Evolutionary conservation across 2,113 vertebrate species (phyloP).

Genomic region (Peromyscus leucopus): DNA sequence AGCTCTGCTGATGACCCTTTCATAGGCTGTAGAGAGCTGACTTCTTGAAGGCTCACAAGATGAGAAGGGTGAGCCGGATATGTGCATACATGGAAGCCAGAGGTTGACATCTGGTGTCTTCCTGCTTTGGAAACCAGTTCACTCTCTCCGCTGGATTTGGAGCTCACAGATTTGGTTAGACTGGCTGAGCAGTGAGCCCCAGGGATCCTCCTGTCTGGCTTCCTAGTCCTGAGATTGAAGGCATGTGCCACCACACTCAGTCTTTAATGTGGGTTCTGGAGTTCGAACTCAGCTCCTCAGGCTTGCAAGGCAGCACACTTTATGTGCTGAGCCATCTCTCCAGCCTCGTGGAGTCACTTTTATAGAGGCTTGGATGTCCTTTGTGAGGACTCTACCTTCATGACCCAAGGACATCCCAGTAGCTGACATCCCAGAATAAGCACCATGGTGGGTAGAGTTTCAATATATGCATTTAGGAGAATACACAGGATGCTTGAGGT

Average conservation of each 20-base stretch:
- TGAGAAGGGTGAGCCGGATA: not conserved
- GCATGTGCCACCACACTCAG: not conserved
- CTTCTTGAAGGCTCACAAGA: not conserved
- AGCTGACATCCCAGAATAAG: not conserved
- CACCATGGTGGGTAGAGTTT: not conserved
- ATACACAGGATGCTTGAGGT: not conserved
- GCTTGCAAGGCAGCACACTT: not conserved
- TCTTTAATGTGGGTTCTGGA: not conserved
- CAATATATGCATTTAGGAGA: not conserved
- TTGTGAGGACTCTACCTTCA: not conserved
- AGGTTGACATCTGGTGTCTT: not conserved
- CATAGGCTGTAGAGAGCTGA: not conserved
- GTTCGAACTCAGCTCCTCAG: not conserved
- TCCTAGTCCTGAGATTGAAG: not conserved
- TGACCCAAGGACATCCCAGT: not conserved
- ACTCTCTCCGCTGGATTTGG: too few relatives aligned
- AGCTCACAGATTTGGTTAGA: not conserved
- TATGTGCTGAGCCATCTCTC: not conserved
- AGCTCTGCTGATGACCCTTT: not conserved
- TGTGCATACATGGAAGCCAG: not conserved
- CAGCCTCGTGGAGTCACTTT: not conserved
- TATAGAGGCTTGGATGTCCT: not conserved
- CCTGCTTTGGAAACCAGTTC: not conserved
- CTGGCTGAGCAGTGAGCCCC: not conserved
- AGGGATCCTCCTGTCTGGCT: not conserved